A percentile compares a stretch with the other conserved stretches of the same genome.
Conservation (phyloP, 2,113 vertebrate genomes). For the Epinephelus lanceolatus region DNA sequence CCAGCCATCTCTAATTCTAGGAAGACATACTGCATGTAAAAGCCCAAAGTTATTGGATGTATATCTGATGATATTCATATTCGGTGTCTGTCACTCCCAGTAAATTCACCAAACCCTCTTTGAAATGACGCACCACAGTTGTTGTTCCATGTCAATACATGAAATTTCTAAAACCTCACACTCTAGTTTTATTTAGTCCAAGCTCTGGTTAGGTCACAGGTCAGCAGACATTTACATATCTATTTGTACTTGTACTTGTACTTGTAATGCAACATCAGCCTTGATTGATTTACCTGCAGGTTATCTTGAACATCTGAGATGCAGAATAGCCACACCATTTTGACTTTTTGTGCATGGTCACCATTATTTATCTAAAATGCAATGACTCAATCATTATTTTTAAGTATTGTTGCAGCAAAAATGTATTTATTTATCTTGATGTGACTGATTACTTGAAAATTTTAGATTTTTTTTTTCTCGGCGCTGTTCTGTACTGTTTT, state of each 20-base stretch:
- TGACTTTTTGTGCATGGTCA: constrained; percentile 63
- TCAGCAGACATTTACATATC: constrained; percentile 37
- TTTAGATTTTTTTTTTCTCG: constrained; percentile 69
- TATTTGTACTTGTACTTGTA: constrained; percentile 27
- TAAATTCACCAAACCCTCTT: constrained; percentile 7
- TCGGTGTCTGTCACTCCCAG: not conserved
- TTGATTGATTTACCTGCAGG: constrained; percentile 55
- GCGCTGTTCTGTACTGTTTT: constrained; percentile 79
- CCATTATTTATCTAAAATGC: constrained; percentile 78
- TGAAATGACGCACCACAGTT: constrained; percentile 3
- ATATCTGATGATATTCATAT: not conserved
- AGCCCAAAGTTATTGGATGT: not conserved
- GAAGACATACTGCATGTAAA: not conserved
- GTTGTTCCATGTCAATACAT: not conserved
- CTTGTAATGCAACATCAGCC: constrained; percentile 56
- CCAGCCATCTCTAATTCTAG: not conserved
- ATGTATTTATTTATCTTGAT: constrained; percentile 87
- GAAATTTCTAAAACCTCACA: constrained; percentile 4
- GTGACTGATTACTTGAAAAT: constrained; percentile 86
- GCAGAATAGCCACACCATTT: constrained; percentile 67
- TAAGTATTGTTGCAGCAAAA: constrained; percentile 79
- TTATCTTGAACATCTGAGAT: constrained; percentile 59
- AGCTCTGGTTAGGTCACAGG: constrained; percentile 7
- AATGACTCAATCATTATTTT: constrained; percentile 72
- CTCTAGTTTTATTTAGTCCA: constrained; percentile 20